Percentiles rank a stretch among this genome's conserved stretches.
Conservation (phyloP, 2,113 vertebrate genomes). For the Anser brachyrhynchus region DNA sequence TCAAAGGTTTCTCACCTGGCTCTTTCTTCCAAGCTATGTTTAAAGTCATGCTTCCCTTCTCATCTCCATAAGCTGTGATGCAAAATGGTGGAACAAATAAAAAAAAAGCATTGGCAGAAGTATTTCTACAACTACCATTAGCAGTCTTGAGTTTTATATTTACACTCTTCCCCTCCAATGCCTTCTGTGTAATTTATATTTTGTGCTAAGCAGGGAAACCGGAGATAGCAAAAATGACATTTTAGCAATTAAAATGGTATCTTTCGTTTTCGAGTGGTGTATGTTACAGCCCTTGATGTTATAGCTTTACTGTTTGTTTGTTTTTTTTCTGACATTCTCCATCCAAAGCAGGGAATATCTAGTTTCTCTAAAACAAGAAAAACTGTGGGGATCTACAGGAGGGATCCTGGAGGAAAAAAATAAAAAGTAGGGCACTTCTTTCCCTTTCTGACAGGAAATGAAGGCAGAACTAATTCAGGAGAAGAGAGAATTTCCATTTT, state of each 20-base stretch:
- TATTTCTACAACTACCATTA: not conserved
- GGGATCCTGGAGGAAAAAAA: not conserved
- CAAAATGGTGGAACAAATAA: not conserved
- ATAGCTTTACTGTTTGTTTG: not conserved
- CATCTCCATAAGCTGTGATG: not conserved
- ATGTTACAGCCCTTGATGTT: not conserved
- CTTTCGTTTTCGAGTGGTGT: not conserved
- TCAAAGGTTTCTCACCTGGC: not conserved
- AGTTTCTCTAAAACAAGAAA: not conserved
- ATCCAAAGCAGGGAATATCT: not conserved
- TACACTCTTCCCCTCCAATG: not conserved
- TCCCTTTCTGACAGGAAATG: not conserved
- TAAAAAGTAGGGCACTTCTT: not conserved
- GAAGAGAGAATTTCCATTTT: not conserved
- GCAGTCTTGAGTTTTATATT: not conserved
- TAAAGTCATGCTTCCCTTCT: not conserved
- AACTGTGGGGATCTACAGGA: not conserved
- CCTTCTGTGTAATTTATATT: not conserved
- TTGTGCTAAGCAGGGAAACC: not conserved
- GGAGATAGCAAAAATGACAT: not conserved
- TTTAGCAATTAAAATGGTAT: not conserved
- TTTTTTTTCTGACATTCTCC: not conserved
- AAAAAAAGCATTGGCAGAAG: not conserved
- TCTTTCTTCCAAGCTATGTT: not conserved
- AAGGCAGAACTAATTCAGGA: rapidly evolving